phyloP scores from a whole-genome alignment of 2,113 vertebrate species.

The Cyphomyrus plagiostoma region DNA sequence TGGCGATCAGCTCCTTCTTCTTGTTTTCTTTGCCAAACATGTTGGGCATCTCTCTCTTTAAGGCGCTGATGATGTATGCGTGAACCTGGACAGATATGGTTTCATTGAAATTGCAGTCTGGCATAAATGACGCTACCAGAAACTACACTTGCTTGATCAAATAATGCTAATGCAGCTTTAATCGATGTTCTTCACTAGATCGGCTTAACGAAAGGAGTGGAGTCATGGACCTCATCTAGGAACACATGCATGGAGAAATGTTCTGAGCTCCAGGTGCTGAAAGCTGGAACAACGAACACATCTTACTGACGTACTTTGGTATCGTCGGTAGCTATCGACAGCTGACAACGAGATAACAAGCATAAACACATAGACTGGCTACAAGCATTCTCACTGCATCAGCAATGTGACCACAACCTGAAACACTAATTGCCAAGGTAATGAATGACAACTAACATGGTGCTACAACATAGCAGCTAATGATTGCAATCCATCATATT shows the following conservation, averaged over 20 bases:
- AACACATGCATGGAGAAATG: neutral
- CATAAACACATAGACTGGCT: neutral
- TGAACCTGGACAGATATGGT: conserved; percentile 56
- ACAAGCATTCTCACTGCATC: too few species aligned
- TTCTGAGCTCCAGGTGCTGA: neutral
- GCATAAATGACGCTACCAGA: neutral
- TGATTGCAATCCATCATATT: neutral
- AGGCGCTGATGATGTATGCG: conserved; percentile 68
- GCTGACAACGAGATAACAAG: neutral
- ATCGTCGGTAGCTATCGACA: neutral
- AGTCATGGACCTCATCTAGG: neutral
- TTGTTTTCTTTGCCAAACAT: conserved; percentile 73
- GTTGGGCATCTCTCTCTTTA: conserved; percentile 75
- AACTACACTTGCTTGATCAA: neutral
- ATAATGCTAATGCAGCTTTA: neutral
- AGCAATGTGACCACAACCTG: neutral
- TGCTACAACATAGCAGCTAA: neutral
- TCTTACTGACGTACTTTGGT: neutral
- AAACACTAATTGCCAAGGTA: neutral
- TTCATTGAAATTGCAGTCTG: neutral
- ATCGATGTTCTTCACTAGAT: neutral
- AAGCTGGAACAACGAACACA: neutral
- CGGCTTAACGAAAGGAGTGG: neutral
- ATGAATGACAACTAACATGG: neutral
- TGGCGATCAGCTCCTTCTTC: conserved; percentile 69